Base-by-base conservation (phyloP, 2,797 vertebrate genomes). In the Scomberomorus guttatus region DNA sequence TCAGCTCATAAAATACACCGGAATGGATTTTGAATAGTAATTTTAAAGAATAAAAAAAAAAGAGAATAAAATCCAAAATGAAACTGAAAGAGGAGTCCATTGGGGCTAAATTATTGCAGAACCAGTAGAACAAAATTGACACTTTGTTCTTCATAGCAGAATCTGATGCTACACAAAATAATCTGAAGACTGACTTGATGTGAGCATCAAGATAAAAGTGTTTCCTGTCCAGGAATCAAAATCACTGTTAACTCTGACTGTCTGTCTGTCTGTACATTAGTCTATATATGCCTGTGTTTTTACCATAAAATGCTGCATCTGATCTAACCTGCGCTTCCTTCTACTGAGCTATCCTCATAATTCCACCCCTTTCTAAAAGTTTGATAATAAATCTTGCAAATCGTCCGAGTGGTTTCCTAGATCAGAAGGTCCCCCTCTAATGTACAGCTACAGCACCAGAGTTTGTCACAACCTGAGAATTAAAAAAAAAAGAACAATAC, bases 361-460 rank as follows among this genome's bases (percentile, higher is more conserved):
- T 66, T 69, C 75, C 67, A 24, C 54, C 54, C 18, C 3, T 74
- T 72, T 64, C 37, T 32, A 25, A 79, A 78, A 77, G 22, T 80
- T 74, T 79, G 29, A 58, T 72, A 56, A 83, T 88, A 82, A 90
- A 86, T 90, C 82, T 88, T 85, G 69, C 81, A 89, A 83, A 80
- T 78, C 25, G 6, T 79, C 66, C 64, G 75, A 85, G 80, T 84
- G 81, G 82, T 88, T 87, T 86, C 70, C 24, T 54, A 51, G 9
- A 83, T 86, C 77, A 37, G 17, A 24, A 75, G 39, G 24, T 65
- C 25, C 12, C 15, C 64, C 44, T 56, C 50, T 50, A 50, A 78
- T 72, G 48, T 59, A 51, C 56, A 72, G 34, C 44, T 70, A 81
- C 67, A 67, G 52, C 27, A 32, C 32, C 48, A 39, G 24, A 29